A percentile compares a stretch with the other conserved stretches of the same genome.
Evolutionary conservation across 2,113 vertebrate genomes (phyloP).

Genomic region (Gobio gobio): DNA sequence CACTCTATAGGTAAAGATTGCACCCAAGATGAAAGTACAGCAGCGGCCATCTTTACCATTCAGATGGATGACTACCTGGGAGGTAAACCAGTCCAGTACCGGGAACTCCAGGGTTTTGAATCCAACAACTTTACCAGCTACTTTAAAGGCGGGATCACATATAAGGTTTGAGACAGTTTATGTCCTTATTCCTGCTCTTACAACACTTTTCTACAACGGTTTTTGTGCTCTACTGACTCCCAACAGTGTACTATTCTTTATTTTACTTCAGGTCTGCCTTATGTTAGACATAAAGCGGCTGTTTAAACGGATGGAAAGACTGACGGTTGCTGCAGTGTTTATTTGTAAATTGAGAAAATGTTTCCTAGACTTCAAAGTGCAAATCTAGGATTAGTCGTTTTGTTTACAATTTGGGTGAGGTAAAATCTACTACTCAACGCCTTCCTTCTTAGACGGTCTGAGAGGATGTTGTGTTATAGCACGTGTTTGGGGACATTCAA

Average conservation of each 20-base stretch:
- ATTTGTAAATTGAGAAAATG: background rate
- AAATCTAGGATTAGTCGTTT: background rate
- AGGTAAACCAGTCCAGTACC: constrained; percentile 87
- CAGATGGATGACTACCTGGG: constrained; percentile 90
- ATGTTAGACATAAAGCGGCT: background rate
- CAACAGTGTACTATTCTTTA: background rate
- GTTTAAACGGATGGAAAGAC: background rate
- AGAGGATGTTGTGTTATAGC: background rate
- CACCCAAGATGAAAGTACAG: constrained; percentile 89
- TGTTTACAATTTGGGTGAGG: background rate
- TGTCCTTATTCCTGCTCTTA: background rate
- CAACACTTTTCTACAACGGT: background rate
- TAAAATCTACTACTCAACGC: background rate
- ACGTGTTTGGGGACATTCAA: background rate
- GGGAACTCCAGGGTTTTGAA: constrained; percentile 88
- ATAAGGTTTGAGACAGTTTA: constrained; percentile 77
- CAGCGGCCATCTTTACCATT: constrained; percentile 88
- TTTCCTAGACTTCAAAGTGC: background rate
- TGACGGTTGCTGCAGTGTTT: background rate
- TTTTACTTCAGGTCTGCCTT: background rate
- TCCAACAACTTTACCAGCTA: constrained; percentile 87
- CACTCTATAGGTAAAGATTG: constrained; percentile 84
- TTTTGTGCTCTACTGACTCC: background rate
- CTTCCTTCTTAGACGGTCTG: background rate
- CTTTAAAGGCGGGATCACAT: constrained; percentile 91